Base-by-base conservation (phyloP, 1,140 invertebrate species). In the Cydia pomonella region DNA sequence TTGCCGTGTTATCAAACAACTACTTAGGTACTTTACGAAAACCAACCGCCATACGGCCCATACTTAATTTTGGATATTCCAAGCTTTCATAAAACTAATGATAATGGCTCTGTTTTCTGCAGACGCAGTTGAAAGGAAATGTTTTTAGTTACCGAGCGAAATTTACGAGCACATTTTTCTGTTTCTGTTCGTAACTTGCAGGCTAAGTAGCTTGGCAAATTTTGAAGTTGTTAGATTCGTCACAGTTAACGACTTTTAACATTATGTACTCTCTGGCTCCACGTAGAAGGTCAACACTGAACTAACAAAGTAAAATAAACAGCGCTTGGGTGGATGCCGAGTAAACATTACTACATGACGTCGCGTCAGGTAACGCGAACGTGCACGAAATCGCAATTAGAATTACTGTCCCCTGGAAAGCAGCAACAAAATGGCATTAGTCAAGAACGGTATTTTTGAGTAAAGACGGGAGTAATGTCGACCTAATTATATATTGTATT, bases 221-320 rank as follows among this genome's bases (percentile, higher is more conserved):
- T 47, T n/a, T 13, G 44, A 3, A 47, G 12, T 47, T 18, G n/a
- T 10, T 59, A 59, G 53, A 23, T 59, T 59, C 2, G 18, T 23
- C 6, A 59, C n/a, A 59, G 53, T 12, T 9, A 23, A 10, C 9
- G 50, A 59, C 7, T 59, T 18, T 59, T 9, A 59, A 59, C 3
- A 7, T 23, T 10, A 23, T 23, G 21, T 44, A 3, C 29, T 2
- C 29, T 33, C 29, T 59, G 18, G 53, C 18, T 10, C 2, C 18
- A 18, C 53, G n/a, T 50, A 23, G 21, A 23, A 59, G 53, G 18
- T 23, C 9, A 59, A 2, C 21, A 23, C 7, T 23, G 53, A 59
- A 23, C 53, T 59, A 59, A 59, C 18, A 23, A 59, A 59, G 53
- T 59, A 23, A 59, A 59, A 59, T 59, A 59, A 59, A 59, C 21